Conservation (phyloP, 1,140 invertebrate genomes). For the Caenorhabditis brenneri region DNA sequence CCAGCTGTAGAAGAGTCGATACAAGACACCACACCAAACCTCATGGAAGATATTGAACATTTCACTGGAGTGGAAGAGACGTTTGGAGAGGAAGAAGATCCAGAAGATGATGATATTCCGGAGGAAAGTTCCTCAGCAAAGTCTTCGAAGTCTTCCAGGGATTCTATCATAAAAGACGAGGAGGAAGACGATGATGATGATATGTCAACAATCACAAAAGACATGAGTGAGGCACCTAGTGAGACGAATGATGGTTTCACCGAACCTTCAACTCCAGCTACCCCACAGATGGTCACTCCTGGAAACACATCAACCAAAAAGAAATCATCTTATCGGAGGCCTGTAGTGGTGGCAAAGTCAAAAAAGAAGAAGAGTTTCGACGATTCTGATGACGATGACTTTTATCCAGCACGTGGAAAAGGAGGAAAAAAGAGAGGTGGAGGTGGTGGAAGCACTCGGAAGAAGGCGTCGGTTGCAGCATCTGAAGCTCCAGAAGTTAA, state of each 20-base stretch:
- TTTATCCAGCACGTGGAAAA: slow-evolving; percentile 11
- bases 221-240: slow-evolving; percentile 25
- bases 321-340: slow-evolving; percentile 7
- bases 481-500: not conserved
- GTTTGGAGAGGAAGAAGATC: slow-evolving; percentile 30
- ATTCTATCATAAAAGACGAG: not conserved
- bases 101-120: slow-evolving; percentile 25
- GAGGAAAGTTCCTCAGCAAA: not conserved
- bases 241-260: slow-evolving; percentile 34
- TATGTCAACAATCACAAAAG: slow-evolving; percentile 6
- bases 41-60: slow-evolving; percentile 10
- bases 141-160: not conserved
- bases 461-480: too few relatives aligned
- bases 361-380: slow-evolving; percentile 5
- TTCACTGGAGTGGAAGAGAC: slow-evolving; percentile 25
- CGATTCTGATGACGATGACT: slow-evolving; percentile 29
- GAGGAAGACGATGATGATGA: slow-evolving; percentile 17
- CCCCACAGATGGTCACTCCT: not conserved
- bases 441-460: not conserved
- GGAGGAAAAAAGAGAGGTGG: not conserved
- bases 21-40: not conserved
- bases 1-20: not conserved
- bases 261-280: slow-evolving; percentile 10
- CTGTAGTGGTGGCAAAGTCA: not conserved
- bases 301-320: not conserved